These are phyloP conservation scores for Xiphophorus maculatus DNA, from an alignment of 2,113 vertebrate species.

Conservation along the genomic window DNA sequence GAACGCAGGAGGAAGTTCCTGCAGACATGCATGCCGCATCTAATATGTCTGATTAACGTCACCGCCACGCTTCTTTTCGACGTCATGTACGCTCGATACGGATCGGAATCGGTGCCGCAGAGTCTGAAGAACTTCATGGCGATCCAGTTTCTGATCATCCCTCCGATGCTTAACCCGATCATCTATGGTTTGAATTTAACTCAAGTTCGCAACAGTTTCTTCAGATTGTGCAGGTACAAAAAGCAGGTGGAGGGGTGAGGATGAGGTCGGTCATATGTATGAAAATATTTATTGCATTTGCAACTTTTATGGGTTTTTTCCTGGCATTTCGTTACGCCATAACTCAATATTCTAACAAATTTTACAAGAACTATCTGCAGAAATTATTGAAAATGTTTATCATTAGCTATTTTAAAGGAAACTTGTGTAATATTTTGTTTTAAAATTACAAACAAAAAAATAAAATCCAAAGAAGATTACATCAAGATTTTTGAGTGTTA, in stretches of 20 bases:
- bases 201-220: conserved; percentile 23
- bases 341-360: too few relatives aligned
- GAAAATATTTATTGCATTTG: neutral
- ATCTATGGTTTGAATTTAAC: conserved; percentile 59
- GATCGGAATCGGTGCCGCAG: conserved; percentile 37
- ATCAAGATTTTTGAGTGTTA: neutral
- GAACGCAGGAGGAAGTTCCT: conserved; percentile 12
- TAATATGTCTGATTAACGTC: conserved; percentile 14
- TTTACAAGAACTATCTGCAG: neutral
- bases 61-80: conserved; percentile 8
- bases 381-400: neutral
- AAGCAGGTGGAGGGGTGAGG: neutral
- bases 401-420: neutral
- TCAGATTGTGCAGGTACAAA: neutral
- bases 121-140: conserved; percentile 59
- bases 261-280: neutral
- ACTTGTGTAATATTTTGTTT: neutral
- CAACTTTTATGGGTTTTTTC: neutral
- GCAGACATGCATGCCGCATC: conserved; percentile 33
- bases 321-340: too few relatives aligned
- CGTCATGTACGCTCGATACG: conserved; percentile 26
- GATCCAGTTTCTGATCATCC: conserved; percentile 45
- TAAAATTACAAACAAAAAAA: neutral
- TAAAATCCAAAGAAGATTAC: neutral
- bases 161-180: conserved; percentile 57